Base-by-base conservation (phyloP, 37 sponge, comb jelly and placozoan genomes). In the Eunapius fragilis region DNA sequence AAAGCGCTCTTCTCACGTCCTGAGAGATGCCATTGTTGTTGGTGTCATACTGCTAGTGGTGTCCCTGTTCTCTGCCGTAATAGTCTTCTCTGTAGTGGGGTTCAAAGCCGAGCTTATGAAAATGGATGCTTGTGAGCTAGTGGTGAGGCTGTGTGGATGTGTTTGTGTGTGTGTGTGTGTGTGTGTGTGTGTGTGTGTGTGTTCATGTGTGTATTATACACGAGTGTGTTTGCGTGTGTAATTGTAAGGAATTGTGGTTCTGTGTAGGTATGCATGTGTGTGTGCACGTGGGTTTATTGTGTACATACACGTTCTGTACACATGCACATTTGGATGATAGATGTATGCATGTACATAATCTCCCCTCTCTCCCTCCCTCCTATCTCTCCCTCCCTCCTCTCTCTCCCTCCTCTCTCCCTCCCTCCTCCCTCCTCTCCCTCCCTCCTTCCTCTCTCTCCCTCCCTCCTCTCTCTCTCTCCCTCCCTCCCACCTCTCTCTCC, bases 71-170 rank as follows among this genome's bases (percentile, higher is more conserved):
- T 83, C 96, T n/a, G 88, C 86, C 37, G 88, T 97, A 26, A 89
- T 94, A 27, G 87, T 99, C 68, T 99, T 95, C 82, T 93, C 94
- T 45, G 85, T 99, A 10, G 86, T 97, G 0, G 99, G 99, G 67
- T 95, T 87, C 80, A 90, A 88, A 70, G 89, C 97, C 31, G 13
- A 73, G 35, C 68, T 79, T 67, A 85, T 41, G 25, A 76, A 79
- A 30, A 70, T 71, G 33, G 79, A 80, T 24, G 71, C 74, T 26
- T 23, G 35, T 67, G 70, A 34, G 25, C 69, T 68, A 14, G 28
- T 90, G 80, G 90, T 91, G 37, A 74, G 91, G 69, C 45, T 41
- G 6, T 9, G 41, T 9, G 32, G 69, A 69, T 77, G 68, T 77
- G 37, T 32, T 45, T 78, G 32, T 77, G 79, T 77, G 68, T 77